These are phyloP conservation scores for Cyprinodon diabolis DNA, from an alignment of 2,797 vertebrate species.

Conservation along the genomic window DNA sequence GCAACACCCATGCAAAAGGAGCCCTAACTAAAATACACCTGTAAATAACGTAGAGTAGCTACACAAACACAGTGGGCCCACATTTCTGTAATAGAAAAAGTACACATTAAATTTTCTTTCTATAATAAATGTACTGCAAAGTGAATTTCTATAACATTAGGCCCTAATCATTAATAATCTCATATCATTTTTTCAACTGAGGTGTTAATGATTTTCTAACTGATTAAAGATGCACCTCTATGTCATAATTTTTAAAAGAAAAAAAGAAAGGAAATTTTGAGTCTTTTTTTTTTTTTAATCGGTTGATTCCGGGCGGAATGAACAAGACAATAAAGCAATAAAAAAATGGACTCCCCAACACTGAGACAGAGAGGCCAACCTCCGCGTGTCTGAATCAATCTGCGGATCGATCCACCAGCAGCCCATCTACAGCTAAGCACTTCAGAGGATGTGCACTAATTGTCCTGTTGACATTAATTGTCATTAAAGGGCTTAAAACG, in stretches of 20 bases:
- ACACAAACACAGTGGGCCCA: too few species aligned
- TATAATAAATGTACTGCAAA: too few species aligned
- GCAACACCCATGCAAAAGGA: neutral
- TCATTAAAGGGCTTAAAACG: slow-evolving; percentile 80
- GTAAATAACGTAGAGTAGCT: too few species aligned
- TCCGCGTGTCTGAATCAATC: slow-evolving; percentile 75
- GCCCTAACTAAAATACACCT: neutral
- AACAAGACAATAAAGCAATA: slow-evolving; percentile 29
- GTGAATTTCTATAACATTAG: too few species aligned
- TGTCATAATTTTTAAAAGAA: neutral
- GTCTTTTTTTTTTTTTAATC: too few species aligned
- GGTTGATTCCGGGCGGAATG: neutral
- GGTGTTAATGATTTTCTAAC: neutral
- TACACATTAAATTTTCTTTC: too few species aligned
- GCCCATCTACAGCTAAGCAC: slow-evolving; percentile 76
- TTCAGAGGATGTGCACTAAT: slow-evolving; percentile 79
- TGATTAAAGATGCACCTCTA: neutral
- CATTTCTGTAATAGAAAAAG: too few species aligned
- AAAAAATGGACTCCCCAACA: slow-evolving; percentile 32
- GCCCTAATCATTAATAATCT: too few species aligned
- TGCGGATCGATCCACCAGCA: slow-evolving; percentile 73
- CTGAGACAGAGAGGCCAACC: slow-evolving; percentile 42
- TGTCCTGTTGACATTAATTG: slow-evolving; percentile 84
- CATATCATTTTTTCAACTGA: neutral
- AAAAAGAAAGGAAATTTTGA: too few species aligned